Percentiles rank a stretch among this genome's conserved stretches.
Evolutionary conservation across 2,888 invertebrate species (phyloP).

Genomic region (Podabrus alpinus): DNA sequence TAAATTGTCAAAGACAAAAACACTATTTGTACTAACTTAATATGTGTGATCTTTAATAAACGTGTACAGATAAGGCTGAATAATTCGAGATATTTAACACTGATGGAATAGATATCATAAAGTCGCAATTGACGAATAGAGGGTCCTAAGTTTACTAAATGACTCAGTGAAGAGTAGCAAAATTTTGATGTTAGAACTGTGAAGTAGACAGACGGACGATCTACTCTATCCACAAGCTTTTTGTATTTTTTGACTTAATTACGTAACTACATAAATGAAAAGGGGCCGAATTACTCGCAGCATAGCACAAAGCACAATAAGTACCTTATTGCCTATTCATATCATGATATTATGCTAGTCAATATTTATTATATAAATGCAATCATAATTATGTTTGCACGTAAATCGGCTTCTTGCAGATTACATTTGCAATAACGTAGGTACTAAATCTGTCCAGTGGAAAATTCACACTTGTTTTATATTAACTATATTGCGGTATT

Average conservation of each 20-base stretch:
- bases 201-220: conserved; percentile 24
- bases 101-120: conserved; percentile 1
- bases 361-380: conserved; percentile 25
- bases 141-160: not conserved
- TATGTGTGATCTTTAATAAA: conserved; percentile 27
- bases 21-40: conserved; percentile 20
- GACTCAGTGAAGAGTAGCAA: conserved; percentile 12
- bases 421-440: conserved; percentile 47
- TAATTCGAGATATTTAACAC: conserved; percentile 26
- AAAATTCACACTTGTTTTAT: conserved; percentile 55
- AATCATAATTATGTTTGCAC: conserved; percentile 32
- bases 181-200: conserved; percentile 23
- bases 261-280: conserved; percentile 7
- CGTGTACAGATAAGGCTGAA: conserved; percentile 29
- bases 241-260: conserved; percentile 31
- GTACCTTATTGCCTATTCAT: conserved; percentile 41
- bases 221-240: conserved; percentile 29
- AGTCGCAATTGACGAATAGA: not conserved
- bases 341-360: conserved; percentile 36
- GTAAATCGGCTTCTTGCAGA: conserved; percentile 39
- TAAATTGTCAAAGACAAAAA: conserved; percentile 4
- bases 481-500: conserved; percentile 44
- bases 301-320: conserved; percentile 37
- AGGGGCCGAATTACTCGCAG: conserved; percentile 38
- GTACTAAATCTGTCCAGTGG: conserved; percentile 54